phyloP scores from a whole-genome alignment of 2,113 vertebrate genomes.

The Brachyhypopomus gauderio region DNA sequence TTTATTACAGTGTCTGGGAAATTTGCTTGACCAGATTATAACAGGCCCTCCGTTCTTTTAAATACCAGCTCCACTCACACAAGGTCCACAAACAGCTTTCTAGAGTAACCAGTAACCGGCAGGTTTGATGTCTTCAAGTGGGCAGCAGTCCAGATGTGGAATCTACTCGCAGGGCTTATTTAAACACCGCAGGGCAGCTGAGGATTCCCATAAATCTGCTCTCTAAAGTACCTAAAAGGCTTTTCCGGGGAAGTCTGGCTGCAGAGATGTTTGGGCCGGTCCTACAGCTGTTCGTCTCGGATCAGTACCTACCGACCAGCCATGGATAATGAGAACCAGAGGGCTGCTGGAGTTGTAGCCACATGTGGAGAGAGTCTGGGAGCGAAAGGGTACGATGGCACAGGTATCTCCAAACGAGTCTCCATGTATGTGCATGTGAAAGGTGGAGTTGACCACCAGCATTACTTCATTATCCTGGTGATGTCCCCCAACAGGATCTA shows the following conservation, averaged over 20 bases:
- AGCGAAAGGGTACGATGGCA: constrained; percentile 61
- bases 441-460: constrained; percentile 63
- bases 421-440: constrained; percentile 68
- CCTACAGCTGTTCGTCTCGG: neutral
- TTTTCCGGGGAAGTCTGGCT: too few relatives aligned
- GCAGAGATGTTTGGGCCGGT: too few relatives aligned
- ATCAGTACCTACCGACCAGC: constrained; percentile 80
- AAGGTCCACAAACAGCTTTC: neutral
- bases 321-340: constrained; percentile 82
- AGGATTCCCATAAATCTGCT: neutral
- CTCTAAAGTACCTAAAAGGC: too few relatives aligned
- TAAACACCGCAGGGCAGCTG: neutral
- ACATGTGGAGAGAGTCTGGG: constrained; percentile 71
- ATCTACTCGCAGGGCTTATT: neutral
- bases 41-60: neutral
- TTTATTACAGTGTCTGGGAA: too few relatives aligned
- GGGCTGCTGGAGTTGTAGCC: constrained; percentile 78
- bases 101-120: neutral
- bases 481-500: neutral
- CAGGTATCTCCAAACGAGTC: constrained; percentile 61
- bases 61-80: neutral
- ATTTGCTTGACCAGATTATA: neutral
- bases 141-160: neutral
- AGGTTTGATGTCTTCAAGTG: neutral
- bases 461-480: constrained; percentile 1